Evolutionary conservation across 2,888 invertebrate genomes (phyloP), one percentile per base, ranked within the genome.

Genomic region (Notocelia uddmanniana): DNA sequence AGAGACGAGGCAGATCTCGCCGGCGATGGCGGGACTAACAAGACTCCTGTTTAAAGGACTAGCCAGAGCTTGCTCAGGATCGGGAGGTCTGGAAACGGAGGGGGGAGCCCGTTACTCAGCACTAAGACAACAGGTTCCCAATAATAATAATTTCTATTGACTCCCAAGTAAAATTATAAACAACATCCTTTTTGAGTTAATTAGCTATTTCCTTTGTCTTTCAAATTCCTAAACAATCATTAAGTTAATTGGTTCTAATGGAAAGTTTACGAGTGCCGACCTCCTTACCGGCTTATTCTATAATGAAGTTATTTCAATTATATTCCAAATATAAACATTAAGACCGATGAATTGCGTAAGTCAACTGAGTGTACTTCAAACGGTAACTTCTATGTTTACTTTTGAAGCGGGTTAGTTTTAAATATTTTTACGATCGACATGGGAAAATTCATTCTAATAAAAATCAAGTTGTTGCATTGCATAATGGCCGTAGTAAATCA

Each of bases 261-360:
- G 1, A 63, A 52, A 37, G 13, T 31, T n/a, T 15, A 52, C 21
- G 52, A 26, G 15, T 21, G 31, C 19, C n/a, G 2, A 63, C 6
- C 45, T 52, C 34, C 52, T 64, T 64, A 21, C 34, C 34, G 19
- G 50, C 19, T 50, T 50, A 52, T n/a, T 34, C 34, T 15, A 34
- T 54, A 50, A 26, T 13, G 21, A 21, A 64, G 63, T 52, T 52
- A 63, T 48, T 52, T 34, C 52, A 52, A 64, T 63, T 41, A 62
- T 64, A 37, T 52, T 64, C n/a, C 21, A 15, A 34, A 34, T 52
- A 52, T 37, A 63, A 63, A 63, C 63, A 3, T 21, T 1, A 11
- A 48, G 31, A 23, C 21, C 34, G 19, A 41, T 59, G 21, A 45
- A 59, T 18, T 26, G 15, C 34, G 11, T 59, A 26, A 45, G 59